Evolutionary conservation across 2,113 vertebrate genomes (phyloP).

Genomic region (Cebidichthys violaceus): DNA sequence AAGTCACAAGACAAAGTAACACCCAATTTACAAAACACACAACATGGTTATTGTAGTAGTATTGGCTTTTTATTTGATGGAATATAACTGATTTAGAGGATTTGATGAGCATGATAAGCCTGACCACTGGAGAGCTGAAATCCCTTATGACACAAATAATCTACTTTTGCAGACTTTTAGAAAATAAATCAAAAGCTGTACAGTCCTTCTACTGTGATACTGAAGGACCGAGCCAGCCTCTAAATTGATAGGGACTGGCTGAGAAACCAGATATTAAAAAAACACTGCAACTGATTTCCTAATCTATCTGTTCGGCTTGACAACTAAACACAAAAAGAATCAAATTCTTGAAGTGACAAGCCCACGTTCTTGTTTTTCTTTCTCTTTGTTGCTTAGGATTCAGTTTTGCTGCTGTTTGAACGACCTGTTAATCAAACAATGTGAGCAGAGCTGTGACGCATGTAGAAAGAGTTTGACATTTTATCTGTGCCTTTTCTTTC

Average conservation of each 20-base stretch:
- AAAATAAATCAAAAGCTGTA: neutral
- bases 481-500: neutral
- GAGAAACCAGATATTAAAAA: neutral
- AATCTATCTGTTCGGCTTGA: slow-evolving; percentile 23
- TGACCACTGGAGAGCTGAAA: neutral
- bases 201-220: neutral
- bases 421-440: slow-evolving; percentile 26
- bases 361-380: slow-evolving; percentile 19
- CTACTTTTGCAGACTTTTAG: neutral
- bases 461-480: neutral
- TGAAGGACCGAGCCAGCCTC: neutral
- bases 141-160: neutral
- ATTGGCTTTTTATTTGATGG: neutral
- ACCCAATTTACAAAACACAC: slow-evolving; percentile 4
- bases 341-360: neutral
- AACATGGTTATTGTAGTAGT: neutral
- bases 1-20: neutral
- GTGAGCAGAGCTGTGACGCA: neutral
- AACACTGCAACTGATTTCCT: neutral
- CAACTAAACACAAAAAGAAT: slow-evolving; percentile 1
- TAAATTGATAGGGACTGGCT: neutral
- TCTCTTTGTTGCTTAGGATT: slow-evolving; percentile 5
- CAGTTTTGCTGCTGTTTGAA: slow-evolving; percentile 14
- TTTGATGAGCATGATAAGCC: neutral
- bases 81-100: neutral